A percentile compares a stretch with the other conserved stretches of the same genome.
phyloP scores from a whole-genome alignment of 2,888 invertebrate genomes.

The Nomada ferruginata region DNA sequence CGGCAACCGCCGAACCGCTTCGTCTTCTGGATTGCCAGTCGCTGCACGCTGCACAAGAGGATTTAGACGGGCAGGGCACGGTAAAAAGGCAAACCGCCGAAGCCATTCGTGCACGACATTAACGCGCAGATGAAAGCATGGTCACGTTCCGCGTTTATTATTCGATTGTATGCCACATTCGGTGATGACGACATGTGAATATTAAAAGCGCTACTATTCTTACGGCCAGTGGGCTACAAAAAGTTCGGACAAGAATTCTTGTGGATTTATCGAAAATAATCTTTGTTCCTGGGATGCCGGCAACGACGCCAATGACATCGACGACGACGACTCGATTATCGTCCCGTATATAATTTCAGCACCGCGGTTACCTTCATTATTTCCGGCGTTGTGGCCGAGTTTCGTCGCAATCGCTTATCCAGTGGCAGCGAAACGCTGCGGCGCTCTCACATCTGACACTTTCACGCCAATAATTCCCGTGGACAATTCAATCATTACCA shows the following conservation, averaged over 20 bases:
- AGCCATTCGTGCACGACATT: background rate
- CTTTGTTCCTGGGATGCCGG: background rate
- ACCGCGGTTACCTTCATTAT: constrained; percentile 66
- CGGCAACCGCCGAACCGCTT: too few species aligned
- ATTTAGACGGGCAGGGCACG: too few species aligned
- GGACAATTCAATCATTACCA: too few species aligned
- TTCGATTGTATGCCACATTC: background rate
- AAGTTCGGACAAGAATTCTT: background rate
- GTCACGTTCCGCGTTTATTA: background rate
- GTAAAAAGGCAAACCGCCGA: background rate
- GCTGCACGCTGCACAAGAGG: too few species aligned
- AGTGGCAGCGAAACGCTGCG: constrained; percentile 39
- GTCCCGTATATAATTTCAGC: constrained; percentile 63
- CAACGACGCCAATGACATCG: constrained; percentile 36
- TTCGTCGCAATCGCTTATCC: constrained; percentile 53
- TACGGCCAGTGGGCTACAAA: background rate
- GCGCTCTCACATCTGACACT: constrained; percentile 4
- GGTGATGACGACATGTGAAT: background rate
- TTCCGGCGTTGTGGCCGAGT: constrained; percentile 48
- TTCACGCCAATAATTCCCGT: background rate
- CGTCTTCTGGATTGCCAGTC: too few species aligned
- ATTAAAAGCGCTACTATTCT: too few species aligned
- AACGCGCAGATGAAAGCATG: background rate
- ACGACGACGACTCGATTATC: constrained; percentile 63
- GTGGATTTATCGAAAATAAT: too few species aligned